phyloP scores from a whole-genome alignment of 2,797 vertebrate genomes.

The Coregonus sp. region DNA sequence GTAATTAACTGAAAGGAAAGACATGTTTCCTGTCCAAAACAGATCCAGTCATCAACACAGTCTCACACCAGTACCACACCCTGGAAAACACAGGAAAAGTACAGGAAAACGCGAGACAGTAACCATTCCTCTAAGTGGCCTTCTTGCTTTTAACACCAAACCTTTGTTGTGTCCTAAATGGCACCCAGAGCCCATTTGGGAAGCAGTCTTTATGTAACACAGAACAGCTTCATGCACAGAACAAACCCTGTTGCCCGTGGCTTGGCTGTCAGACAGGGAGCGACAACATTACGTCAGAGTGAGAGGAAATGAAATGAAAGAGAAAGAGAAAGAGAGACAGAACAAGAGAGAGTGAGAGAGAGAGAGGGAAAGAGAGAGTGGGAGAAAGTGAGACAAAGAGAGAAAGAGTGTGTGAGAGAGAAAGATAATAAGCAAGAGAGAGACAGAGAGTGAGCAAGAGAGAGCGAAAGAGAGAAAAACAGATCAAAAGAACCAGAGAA shows the following conservation, averaged over 20 bases:
- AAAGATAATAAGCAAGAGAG: not conserved
- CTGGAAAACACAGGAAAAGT: conserved; percentile 51
- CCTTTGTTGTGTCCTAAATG: conserved; percentile 10
- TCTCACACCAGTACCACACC: conserved; percentile 59
- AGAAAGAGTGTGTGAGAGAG: not conserved
- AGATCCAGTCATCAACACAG: conserved; percentile 18
- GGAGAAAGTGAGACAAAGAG: not conserved
- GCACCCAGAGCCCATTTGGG: not conserved
- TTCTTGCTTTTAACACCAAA: not conserved
- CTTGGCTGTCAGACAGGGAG: not conserved
- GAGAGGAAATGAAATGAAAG: not conserved
- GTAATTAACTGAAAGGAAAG: conserved; percentile 49
- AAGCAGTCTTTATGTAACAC: not conserved
- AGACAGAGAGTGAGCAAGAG: not conserved
- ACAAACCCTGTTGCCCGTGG: not conserved
- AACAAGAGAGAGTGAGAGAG: not conserved
- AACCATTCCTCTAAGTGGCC: not conserved
- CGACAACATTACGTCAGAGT: not conserved
- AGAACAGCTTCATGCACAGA: not conserved
- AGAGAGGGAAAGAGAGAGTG: not conserved
- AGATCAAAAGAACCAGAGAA: not conserved
- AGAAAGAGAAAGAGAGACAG: not conserved
- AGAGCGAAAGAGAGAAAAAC: not conserved
- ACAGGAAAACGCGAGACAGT: not conserved
- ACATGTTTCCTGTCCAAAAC: conserved; percentile 56